phyloP scores from a whole-genome alignment of 2,113 vertebrate species.

The Sander lucioperca region DNA sequence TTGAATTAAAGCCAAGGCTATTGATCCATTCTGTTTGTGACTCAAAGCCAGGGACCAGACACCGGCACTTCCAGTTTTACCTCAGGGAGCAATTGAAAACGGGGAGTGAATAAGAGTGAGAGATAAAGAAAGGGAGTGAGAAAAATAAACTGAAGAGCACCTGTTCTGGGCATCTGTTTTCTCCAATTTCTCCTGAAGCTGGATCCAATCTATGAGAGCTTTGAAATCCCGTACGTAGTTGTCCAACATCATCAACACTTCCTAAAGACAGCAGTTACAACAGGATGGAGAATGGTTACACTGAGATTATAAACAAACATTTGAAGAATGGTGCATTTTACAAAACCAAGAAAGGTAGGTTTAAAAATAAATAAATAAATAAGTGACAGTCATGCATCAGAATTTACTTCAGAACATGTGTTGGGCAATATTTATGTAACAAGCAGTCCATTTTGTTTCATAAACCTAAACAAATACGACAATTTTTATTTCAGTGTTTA shows the following conservation, averaged over 20 bases:
- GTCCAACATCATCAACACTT: slow-evolving; percentile 99
- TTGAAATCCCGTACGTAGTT: slow-evolving; percentile 99
- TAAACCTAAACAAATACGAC: neutral
- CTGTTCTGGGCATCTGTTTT: slow-evolving; percentile 99
- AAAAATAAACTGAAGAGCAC: slow-evolving; percentile 74
- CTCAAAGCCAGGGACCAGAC: slow-evolving; percentile 65
- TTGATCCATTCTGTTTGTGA: slow-evolving; percentile 73
- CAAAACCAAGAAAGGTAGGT: neutral
- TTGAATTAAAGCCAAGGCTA: slow-evolving; percentile 78
- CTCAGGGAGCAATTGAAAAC: slow-evolving; percentile 54
- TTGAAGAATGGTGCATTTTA: neutral
- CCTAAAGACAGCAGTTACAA: slow-evolving; percentile 80
- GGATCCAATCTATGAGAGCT: slow-evolving; percentile 99
- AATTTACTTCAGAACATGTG: neutral
- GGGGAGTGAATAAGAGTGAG: slow-evolving; percentile 22
- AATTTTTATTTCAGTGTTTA: neutral
- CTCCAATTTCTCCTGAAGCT: slow-evolving; percentile 98
- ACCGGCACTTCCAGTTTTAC: slow-evolving; percentile 50
- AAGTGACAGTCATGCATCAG: neutral
- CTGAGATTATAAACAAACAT: neutral
- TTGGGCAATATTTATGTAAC: neutral
- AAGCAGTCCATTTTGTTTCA: neutral
- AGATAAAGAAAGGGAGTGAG: slow-evolving; percentile 14
- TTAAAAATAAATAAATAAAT: neutral
- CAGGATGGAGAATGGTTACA: neutral